Conservation (phyloP, 2,113 vertebrate genomes). For the Lepus timidus region DNA sequence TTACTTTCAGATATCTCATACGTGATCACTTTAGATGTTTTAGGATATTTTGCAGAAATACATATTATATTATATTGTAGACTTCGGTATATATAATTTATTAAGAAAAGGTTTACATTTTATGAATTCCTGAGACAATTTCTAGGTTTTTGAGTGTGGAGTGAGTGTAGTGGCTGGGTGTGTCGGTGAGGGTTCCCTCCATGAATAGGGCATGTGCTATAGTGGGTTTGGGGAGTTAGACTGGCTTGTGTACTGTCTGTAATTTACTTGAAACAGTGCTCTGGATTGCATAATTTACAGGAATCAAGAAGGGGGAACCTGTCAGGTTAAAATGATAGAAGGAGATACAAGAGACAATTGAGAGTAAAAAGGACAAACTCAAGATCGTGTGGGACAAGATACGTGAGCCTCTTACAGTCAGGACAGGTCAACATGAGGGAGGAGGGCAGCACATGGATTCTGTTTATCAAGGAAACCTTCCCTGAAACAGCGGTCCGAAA, state of each 20-base stretch:
- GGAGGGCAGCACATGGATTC: neutral
- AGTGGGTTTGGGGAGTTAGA: neutral
- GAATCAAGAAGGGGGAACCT: neutral
- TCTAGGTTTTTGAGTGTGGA: neutral
- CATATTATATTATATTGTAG: neutral
- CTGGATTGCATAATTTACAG: neutral
- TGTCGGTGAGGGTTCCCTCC: neutral
- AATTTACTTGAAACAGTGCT: neutral
- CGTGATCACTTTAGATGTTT: neutral
- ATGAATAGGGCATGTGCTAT: rapidly evolving
- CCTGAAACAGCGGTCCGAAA: neutral
- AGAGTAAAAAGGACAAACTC: neutral
- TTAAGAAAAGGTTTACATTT: neutral
- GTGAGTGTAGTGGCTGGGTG: too few relatives aligned
- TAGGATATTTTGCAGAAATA: neutral
- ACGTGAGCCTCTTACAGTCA: neutral
- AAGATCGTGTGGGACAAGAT: neutral
- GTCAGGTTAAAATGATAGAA: neutral
- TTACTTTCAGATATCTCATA: constrained; percentile 4
- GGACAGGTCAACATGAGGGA: neutral
- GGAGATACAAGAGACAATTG: neutral
- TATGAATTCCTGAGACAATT: neutral
- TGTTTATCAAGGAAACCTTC: neutral
- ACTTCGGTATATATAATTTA: neutral
- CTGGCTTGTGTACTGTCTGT: neutral